These are phyloP conservation scores for Sylvilagus floridanus DNA, from an alignment of 2,797 vertebrate genomes.

Conservation along the genomic window DNA sequence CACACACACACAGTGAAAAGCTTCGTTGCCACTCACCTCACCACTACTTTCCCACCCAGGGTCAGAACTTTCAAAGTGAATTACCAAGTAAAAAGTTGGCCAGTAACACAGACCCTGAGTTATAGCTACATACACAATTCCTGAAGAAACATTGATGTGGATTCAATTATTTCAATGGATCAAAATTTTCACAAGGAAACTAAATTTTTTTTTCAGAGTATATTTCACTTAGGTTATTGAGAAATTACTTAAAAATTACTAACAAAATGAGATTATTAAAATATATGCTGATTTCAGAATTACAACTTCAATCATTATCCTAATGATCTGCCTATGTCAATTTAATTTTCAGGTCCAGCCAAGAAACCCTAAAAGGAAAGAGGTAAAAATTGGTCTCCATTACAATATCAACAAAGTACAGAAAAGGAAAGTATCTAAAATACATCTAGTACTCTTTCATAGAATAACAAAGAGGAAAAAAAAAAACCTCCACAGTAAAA, in stretches of 20 bases:
- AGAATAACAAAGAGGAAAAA: neutral
- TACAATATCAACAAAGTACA: neutral
- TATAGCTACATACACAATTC: neutral
- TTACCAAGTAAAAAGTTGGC: neutral
- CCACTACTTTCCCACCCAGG: slow-evolving; percentile 14
- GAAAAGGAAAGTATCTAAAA: slow-evolving; percentile 22
- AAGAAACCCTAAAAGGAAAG: neutral
- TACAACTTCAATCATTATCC: neutral
- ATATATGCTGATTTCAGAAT: neutral
- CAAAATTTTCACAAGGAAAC: neutral
- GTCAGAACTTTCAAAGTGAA: slow-evolving; percentile 35
- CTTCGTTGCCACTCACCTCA: neutral
- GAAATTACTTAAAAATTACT: slow-evolving; percentile 35
- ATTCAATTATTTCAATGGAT: neutral
- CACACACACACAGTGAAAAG: neutral
- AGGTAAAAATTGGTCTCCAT: neutral
- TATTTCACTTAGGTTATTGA: slow-evolving; percentile 14
- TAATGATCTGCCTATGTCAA: neutral
- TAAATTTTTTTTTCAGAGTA: neutral
- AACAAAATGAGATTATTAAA: neutral
- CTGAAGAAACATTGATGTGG: slow-evolving; percentile 33
- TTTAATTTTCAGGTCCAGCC: neutral
- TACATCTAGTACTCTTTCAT: slow-evolving; percentile 32
- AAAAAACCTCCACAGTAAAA: slow-evolving; percentile 33
- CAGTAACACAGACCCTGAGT: neutral